Conservation (phyloP, 2,888 invertebrate genomes). For the Abrostola tripartita region DNA sequence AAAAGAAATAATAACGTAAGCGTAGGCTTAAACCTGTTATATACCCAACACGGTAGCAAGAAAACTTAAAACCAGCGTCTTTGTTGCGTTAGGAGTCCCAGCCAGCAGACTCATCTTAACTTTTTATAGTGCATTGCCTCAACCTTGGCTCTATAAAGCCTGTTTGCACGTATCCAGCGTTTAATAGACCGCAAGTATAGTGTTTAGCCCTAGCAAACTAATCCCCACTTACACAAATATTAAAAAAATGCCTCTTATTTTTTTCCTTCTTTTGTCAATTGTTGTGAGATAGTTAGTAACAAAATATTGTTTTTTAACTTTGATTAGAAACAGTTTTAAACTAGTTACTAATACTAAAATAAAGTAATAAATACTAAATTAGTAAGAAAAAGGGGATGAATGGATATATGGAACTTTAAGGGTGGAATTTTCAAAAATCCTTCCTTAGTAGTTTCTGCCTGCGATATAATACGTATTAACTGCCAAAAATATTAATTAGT, state of each 20-base stretch:
- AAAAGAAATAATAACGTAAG: slow-evolving; percentile 16
- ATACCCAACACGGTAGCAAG: slow-evolving; percentile 18
- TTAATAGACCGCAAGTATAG: not conserved
- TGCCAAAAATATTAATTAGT: no score
- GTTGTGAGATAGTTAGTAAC: not conserved
- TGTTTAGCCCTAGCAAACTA: not conserved
- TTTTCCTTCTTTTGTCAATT: not conserved
- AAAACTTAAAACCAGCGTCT: slow-evolving; percentile 12
- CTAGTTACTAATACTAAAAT: no score
- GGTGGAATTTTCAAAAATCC: no score
- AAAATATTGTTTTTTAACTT: no score
- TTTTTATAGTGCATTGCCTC: slow-evolving; percentile 30
- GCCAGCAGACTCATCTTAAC: no score
- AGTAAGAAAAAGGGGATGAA: no score
- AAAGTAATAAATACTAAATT: no score
- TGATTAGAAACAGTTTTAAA: no score
- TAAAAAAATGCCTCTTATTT: not conserved
- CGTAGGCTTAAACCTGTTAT: slow-evolving; percentile 35
- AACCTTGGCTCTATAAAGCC: slow-evolving; percentile 18
- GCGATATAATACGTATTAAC: no score
- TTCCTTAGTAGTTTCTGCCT: no score
- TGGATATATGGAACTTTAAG: no score
- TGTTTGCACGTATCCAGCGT: not conserved
- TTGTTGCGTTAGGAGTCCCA: slow-evolving; percentile 18
- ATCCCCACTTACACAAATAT: not conserved